phyloP scores from a whole-genome alignment of 1,140 invertebrate genomes.

The Drosophila kanapiae region DNA sequence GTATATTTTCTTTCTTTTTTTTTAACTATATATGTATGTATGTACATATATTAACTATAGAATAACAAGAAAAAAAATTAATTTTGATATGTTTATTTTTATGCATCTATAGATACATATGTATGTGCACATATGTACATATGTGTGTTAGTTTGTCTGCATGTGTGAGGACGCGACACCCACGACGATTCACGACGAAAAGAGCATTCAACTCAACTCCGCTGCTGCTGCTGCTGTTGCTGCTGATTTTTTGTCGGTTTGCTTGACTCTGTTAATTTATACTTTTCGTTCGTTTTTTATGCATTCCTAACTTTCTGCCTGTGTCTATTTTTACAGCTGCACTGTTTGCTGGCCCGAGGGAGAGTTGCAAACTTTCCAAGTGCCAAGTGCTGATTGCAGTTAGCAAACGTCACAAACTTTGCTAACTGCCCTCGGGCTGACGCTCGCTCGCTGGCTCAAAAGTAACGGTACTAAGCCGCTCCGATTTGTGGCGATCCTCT shows the following conservation, averaged over 20 bases:
- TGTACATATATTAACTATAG: slow-evolving; percentile 60
- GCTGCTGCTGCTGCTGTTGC: background rate
- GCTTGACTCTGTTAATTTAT: slow-evolving; percentile 14
- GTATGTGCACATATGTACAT: slow-evolving; percentile 16
- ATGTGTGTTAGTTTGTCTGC: slow-evolving; percentile 7
- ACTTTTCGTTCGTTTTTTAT: slow-evolving; percentile 10
- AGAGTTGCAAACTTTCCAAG: slow-evolving; percentile 32
- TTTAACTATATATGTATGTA: slow-evolving; percentile 41
- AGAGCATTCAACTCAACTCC: slow-evolving; percentile 41
- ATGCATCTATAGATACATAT: slow-evolving; percentile 37
- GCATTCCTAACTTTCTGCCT: slow-evolving; percentile 28
- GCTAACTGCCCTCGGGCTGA: slow-evolving; percentile 11
- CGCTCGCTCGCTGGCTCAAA: background rate
- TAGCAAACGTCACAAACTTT: slow-evolving; percentile 18
- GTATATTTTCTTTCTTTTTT: slow-evolving; percentile 11
- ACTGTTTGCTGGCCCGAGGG: slow-evolving; percentile 12
- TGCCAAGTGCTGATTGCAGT: slow-evolving; percentile 26
- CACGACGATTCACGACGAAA: slow-evolving; percentile 32
- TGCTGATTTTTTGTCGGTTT: slow-evolving; percentile 22
- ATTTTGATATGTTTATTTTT: slow-evolving; percentile 44
- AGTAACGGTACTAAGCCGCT: slow-evolving; percentile 5
- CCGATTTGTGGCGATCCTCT: slow-evolving; percentile 9
- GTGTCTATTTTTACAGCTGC: slow-evolving; percentile 34
- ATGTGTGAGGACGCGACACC: slow-evolving; percentile 29
- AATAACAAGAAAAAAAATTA: slow-evolving; percentile 65